A percentile compares a stretch with the other conserved stretches of the same genome.
Evolutionary conservation across 2,797 vertebrate genomes (phyloP).

Genomic region (Hydrophis major): DNA sequence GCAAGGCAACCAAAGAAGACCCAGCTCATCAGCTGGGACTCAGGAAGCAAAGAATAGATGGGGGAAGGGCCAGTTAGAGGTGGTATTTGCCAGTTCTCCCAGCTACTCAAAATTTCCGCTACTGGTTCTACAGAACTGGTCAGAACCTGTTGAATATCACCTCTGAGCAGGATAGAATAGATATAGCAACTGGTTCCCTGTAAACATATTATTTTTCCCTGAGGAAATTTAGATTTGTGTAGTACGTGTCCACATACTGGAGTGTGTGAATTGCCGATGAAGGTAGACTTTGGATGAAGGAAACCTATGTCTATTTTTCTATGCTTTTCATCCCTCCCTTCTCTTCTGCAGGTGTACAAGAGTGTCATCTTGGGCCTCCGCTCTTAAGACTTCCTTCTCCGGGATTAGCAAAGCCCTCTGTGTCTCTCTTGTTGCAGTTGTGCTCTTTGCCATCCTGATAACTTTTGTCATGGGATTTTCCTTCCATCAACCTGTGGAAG

Average conservation of each 20-base stretch:
- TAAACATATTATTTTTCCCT: no score
- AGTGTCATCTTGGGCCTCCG: conserved; percentile 53
- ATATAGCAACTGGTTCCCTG: no score
- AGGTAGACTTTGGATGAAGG: neutral
- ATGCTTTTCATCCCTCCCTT: neutral
- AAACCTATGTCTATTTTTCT: neutral
- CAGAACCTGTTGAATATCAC: no score
- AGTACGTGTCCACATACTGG: no score
- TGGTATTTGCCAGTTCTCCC: no score
- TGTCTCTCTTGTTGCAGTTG: conserved; percentile 76
- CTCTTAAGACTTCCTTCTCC: conserved; percentile 66
- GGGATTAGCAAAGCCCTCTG: conserved; percentile 75
- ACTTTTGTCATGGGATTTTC: conserved; percentile 84
- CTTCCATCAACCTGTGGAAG: conserved; percentile 85
- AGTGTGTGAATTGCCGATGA: neutral
- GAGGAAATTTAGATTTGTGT: neutral
- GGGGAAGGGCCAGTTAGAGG: no score
- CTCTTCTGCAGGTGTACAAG: conserved; percentile 58
- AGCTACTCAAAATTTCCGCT: no score
- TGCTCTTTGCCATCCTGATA: conserved; percentile 82
- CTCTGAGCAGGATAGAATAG: no score
- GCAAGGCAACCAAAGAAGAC: no score
- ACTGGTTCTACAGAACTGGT: no score
- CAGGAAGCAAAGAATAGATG: no score
- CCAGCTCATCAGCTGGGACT: no score